phyloP scores from a whole-genome alignment of 2,113 vertebrate genomes.

The Cheilinus undulatus region DNA sequence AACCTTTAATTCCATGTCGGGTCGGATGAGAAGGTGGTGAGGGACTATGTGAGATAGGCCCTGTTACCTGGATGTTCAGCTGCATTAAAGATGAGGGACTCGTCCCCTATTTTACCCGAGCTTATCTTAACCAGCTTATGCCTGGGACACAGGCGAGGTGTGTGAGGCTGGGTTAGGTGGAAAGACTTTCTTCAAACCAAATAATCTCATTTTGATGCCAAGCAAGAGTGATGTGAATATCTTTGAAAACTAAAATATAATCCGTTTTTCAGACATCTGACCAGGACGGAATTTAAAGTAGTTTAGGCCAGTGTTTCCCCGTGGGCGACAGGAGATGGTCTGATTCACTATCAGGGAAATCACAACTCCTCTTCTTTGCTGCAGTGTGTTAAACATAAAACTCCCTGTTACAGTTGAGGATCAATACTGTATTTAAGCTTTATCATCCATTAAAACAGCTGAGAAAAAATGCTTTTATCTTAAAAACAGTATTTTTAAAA shows the following conservation, averaged over 20 bases:
- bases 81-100: conserved; percentile 79
- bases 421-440: conserved; percentile 5
- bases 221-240: conserved; percentile 66
- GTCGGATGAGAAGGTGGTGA: conserved; percentile 81
- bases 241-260: conserved; percentile 64
- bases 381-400: conserved; percentile 6
- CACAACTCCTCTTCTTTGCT: conserved; percentile 37
- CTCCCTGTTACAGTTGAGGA: conserved; percentile 12
- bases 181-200: conserved; percentile 72
- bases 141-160: conserved; percentile 48
- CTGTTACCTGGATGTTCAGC: conserved; percentile 71
- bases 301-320: conserved; percentile 49
- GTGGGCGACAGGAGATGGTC: conserved; percentile 34
- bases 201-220: conserved; percentile 71
- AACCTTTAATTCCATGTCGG: conserved; percentile 90
- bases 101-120: conserved; percentile 57
- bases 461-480: too few species aligned
- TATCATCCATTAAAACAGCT: too few species aligned
- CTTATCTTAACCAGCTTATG: conserved; percentile 76
- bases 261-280: conserved; percentile 40
- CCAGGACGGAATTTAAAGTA: conserved; percentile 53
- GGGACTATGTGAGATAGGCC: conserved; percentile 75
- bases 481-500: too few species aligned
- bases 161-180: conserved; percentile 59
- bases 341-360: conserved; percentile 48